phyloP scores from a whole-genome alignment of 2,113 vertebrate genomes.

The Antigone vipio region DNA sequence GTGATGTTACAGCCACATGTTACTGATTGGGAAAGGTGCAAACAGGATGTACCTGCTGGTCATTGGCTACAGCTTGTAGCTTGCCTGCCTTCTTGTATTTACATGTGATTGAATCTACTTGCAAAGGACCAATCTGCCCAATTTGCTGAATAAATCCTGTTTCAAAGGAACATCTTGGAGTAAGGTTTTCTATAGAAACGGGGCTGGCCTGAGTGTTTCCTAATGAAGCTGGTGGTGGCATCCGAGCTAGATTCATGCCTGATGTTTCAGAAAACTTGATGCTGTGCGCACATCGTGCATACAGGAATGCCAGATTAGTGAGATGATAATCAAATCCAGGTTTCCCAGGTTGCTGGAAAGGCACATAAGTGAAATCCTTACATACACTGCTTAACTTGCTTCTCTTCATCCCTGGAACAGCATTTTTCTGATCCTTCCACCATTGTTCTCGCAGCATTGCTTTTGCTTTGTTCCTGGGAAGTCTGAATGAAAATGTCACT shows the following conservation, averaged over 20 bases:
- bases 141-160: background rate
- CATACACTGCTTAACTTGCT: background rate
- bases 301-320: background rate
- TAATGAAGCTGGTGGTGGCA: background rate
- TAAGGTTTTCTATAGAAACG: background rate
- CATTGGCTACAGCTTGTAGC: background rate
- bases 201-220: background rate
- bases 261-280: background rate
- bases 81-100: background rate
- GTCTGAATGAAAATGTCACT: background rate
- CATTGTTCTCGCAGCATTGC: background rate
- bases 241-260: background rate
- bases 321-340: background rate
- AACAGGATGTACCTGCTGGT: background rate
- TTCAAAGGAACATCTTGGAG: background rate
- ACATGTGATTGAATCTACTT: accelerated
- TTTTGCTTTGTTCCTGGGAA: background rate
- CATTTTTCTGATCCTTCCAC: background rate
- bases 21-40: background rate
- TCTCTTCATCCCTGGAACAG: background rate
- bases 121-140: background rate
- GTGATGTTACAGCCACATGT: background rate
- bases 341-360: background rate
- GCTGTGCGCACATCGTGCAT: background rate
- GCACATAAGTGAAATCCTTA: accelerated